Evolutionary conservation across 2,113 vertebrate species (phyloP).

Genomic region (Coracopsis vasa): DNA sequence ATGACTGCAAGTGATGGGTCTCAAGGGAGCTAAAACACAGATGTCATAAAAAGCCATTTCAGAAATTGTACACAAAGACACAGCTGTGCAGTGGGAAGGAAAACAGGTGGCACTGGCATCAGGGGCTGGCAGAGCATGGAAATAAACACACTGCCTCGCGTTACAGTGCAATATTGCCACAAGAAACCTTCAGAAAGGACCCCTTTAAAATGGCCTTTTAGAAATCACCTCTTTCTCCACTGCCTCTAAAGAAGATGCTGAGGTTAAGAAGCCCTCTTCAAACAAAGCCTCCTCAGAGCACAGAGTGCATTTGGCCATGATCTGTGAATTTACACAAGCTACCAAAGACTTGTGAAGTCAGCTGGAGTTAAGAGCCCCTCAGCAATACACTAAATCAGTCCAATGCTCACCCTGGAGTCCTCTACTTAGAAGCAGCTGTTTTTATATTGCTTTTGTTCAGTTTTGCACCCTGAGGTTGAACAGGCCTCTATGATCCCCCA

Average conservation of each 20-base stretch:
- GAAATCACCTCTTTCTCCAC: not conserved
- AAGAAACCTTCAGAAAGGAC: not conserved
- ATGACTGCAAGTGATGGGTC: conserved; percentile 30
- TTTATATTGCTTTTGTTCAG: not conserved
- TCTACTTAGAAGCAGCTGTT: conserved; percentile 25
- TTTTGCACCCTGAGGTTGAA: conserved; percentile 14
- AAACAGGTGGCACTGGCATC: conserved; percentile 6
- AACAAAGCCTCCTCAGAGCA: not conserved
- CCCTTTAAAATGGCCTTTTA: not conserved
- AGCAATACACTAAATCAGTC: conserved; percentile 28
- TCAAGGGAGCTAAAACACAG: conserved; percentile 54
- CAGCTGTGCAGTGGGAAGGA: conserved; percentile 9
- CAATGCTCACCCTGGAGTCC: not conserved
- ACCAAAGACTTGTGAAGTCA: conserved; percentile 40
- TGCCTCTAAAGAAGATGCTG: not conserved
- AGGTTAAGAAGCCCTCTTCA: conserved; percentile 30
- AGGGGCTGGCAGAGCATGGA: not conserved
- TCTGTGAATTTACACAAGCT: conserved; percentile 29
- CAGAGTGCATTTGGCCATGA: not conserved
- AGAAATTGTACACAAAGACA: conserved; percentile 36
- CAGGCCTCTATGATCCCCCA: not conserved
- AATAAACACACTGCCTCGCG: not conserved
- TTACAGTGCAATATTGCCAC: not conserved
- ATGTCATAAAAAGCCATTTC: conserved; percentile 59
- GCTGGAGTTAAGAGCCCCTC: conserved; percentile 27